Percentiles rank a stretch among this genome's conserved stretches.
phyloP scores from a whole-genome alignment of 2,888 invertebrate species.

The Beris morrisii region DNA sequence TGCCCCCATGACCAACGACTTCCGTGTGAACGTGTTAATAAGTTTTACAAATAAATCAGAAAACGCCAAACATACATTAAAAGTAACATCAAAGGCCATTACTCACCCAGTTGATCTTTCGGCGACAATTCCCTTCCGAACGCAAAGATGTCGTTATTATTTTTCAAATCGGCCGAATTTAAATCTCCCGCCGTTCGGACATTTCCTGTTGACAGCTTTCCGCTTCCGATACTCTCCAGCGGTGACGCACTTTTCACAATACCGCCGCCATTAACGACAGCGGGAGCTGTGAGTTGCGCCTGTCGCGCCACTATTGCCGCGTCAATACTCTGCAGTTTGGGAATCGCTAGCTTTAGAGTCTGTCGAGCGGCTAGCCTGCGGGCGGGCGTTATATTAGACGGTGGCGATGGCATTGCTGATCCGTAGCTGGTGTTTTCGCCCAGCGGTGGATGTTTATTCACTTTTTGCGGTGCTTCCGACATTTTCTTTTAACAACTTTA shows the following conservation, averaged over 20 bases:
- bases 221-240: slow-evolving; percentile 2
- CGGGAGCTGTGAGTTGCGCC: slow-evolving; percentile 25
- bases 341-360: slow-evolving; percentile 54
- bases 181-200: slow-evolving; percentile 35
- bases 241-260: slow-evolving; percentile 14
- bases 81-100: not conserved
- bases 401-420: not conserved
- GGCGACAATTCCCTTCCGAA: slow-evolving; percentile 53
- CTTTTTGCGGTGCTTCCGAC: slow-evolving; percentile 27
- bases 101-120: slow-evolving; percentile 45
- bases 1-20: too few relatives aligned
- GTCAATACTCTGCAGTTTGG: slow-evolving; percentile 48
- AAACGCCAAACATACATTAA: too few relatives aligned
- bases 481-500: slow-evolving; percentile 2
- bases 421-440: not conserved
- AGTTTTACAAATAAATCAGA: too few relatives aligned
- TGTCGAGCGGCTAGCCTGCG: slow-evolving; percentile 55
- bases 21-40: too few relatives aligned
- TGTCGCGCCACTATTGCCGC: slow-evolving; percentile 26
- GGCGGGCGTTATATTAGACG: slow-evolving; percentile 54
- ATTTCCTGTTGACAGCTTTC: slow-evolving; percentile 1
- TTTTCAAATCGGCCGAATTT: slow-evolving; percentile 51
- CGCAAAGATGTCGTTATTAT: slow-evolving; percentile 52
- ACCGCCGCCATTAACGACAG: slow-evolving; percentile 9
- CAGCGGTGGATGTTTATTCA: slow-evolving; percentile 20